Evolutionary conservation across 2,888 invertebrate genomes (phyloP), one percentile per base, ranked within the genome.

Genomic region (Dromius quadrimaculatus): DNA sequence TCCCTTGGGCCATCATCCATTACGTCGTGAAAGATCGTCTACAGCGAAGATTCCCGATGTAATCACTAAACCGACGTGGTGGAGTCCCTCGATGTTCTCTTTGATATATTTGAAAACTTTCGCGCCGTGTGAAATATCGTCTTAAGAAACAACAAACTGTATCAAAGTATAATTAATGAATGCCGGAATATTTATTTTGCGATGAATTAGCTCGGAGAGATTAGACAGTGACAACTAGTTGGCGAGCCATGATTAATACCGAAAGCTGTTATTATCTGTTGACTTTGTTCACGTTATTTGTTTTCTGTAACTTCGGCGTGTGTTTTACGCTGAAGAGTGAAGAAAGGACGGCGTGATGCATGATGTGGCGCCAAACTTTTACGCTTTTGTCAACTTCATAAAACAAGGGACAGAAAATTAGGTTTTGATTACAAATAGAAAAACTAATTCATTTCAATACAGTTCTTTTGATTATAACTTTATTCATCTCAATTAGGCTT

Each of bases 261-360:
- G 28, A 11, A 36, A 36, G 41, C 62, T 36, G 62, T 70, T 70
- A 70, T 70, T 70, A 70, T 70, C 70, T 68, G 68, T 69, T 61
- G 61, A 69, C 69, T 69, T 61, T 69, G 47, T 47, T 68, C 23
- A 2, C 50, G 70, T 70, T 70, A 70, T 70, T 70, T 70, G 70
- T 70, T 70, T 68, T 62, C 70, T 36, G 61, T 70, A 61, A 70
- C 38, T 68, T 69, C 47, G 61, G 43, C 50, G 70, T 47, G 36
- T 34, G 47, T 70, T 62, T 47, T 23, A 65, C 57, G 70, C 72
- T 72, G 72, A 74, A 74, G 74, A 72, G 73, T 71, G 68, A 72
- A 66, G 73, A 74, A 71, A 69, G n/a, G 68, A 34, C 45, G 38
- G 71, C 68, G 77, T 81, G 80, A 81, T 81, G 78, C 78, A 80